Evolutionary conservation across 2,797 vertebrate genomes (phyloP), one percentile per base, ranked within the genome.

Genomic region (Lophotriccus pileatus): DNA sequence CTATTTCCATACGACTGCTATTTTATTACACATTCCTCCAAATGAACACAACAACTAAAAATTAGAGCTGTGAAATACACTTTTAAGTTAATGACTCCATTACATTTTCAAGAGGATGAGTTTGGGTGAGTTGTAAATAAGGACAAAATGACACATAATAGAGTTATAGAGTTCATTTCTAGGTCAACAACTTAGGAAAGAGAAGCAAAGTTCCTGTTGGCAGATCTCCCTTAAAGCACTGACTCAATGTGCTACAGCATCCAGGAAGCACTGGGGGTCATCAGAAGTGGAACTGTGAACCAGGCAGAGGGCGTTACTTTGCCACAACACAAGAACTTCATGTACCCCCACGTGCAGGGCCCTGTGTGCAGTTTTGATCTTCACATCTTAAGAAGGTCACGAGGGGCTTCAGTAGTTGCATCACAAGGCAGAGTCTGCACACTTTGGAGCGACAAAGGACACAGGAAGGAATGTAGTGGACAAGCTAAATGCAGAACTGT

Each of bases 191-290:
- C 46, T 60, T 32, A 19, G 39, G 58, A 81, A 69, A 75, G 17
- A 73, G 27, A 73, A 62, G 43, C 9, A 5, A 70, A 81, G 34
- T 37, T 70, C 32, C 30, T 55, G 27, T 17, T 52, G 52, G 64
- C 37, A 66, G n/a, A 47, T 37, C 32, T 76, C 63, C 32, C 50
- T 69, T 59, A 62, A 69, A 66, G 50, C 22, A 39, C 3, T 1
- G 56, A 72, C n/a, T 49, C 15, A 32, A 5, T 4, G 3, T 17
- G 23, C 47, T n/a, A 37, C 14, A 43, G 30, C 18, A 79, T 30
- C 5, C 53, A 23, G 14, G 9, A 58, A 73, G 63, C 3, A 30
- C 1, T 8, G 27, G 27, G 7, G 4, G 0, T 10, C 55, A 49
- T 7, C 52, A 74, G 34, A 46, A 39, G 12, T 8, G 16, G 11